These are phyloP conservation scores for Mus minutoides DNA, from an alignment of 2,797 vertebrate genomes.

Conservation along the genomic window DNA sequence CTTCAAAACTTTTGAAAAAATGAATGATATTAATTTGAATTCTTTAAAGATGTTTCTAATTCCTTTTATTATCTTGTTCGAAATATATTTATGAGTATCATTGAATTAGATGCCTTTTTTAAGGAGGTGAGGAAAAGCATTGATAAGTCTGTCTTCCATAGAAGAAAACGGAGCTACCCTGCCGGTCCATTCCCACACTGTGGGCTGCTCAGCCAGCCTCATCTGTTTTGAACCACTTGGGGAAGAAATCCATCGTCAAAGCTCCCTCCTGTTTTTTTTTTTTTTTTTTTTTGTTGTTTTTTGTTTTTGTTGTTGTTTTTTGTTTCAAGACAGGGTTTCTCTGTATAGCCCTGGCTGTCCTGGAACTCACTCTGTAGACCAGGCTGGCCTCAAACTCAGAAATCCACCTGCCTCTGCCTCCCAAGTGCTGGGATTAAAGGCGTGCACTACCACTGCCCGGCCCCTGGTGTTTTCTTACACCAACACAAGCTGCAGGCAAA, in stretches of 20 bases:
- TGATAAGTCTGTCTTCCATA: background rate
- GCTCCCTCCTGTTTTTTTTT: background rate
- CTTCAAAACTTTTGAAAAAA: background rate
- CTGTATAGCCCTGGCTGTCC: too few relatives aligned
- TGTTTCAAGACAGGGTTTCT: too few relatives aligned
- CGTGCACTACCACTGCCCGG: too few relatives aligned
- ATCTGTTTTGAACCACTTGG: background rate
- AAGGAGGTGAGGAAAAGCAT: background rate
- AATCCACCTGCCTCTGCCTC: too few relatives aligned
- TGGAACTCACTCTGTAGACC: too few relatives aligned
- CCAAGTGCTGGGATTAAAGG: too few relatives aligned
- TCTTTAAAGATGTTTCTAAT: background rate
- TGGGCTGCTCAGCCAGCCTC: background rate
- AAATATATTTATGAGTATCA: background rate
- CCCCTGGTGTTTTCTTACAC: background rate
- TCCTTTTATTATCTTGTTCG: background rate
- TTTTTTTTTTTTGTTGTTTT: too few relatives aligned
- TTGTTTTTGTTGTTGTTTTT: too few relatives aligned
- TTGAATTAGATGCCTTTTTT: background rate
- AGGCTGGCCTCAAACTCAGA: too few relatives aligned
- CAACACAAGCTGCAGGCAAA: background rate
- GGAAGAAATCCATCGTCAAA: background rate
- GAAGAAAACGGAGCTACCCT: background rate
- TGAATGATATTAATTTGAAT: background rate
- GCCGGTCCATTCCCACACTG: background rate